Conservation (phyloP, 2,113 vertebrate genomes). For the Heteronetta atricapilla region DNA sequence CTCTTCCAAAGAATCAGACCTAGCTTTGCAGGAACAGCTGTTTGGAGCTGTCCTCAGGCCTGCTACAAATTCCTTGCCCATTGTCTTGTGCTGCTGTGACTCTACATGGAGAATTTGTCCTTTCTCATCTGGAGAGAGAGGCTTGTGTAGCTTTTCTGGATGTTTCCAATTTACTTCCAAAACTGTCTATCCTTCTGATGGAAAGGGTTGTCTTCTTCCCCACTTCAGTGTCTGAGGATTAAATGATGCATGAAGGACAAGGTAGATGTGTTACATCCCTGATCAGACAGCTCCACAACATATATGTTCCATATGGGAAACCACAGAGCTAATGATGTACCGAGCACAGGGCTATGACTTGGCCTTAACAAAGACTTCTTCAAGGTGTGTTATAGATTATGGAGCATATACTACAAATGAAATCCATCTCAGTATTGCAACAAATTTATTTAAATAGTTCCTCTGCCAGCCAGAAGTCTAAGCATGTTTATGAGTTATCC, state of each 20-base stretch:
- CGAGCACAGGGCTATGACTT: background rate
- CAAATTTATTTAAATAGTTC: background rate
- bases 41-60: background rate
- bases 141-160: background rate
- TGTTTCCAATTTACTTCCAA: background rate
- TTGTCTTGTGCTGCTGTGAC: background rate
- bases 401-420: background rate
- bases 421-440: background rate
- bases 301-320: background rate
- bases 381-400: background rate
- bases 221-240: background rate
- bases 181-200: background rate
- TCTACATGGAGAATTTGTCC: accelerated
- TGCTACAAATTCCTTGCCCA: background rate
- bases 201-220: background rate
- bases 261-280: background rate
- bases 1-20: background rate
- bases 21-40: background rate
- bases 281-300: background rate
- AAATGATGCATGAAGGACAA: background rate
- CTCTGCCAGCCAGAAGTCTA: background rate
- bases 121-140: background rate
- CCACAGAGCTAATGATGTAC: background rate
- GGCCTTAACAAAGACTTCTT: background rate
- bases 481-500: background rate